Evolutionary conservation across 1,140 invertebrate genomes (phyloP), one percentile per base, ranked within the genome.

Genomic region (Brachionus plicatilis): DNA sequence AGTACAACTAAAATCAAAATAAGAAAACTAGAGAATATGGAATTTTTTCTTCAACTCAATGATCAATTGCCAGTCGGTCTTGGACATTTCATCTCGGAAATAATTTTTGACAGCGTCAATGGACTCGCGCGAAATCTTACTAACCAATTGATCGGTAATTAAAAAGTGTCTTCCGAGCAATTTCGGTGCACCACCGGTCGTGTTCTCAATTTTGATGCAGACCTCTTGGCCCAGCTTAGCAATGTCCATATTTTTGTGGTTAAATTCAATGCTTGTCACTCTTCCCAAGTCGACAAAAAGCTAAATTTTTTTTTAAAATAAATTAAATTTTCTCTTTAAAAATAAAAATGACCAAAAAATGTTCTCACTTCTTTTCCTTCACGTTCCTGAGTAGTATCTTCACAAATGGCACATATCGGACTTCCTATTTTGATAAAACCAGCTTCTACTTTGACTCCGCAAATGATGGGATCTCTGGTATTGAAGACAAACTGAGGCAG

Each of bases 21-120:
- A 8, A 60, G 53, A 60, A 60, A 60, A 20, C 50, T 82, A 82
- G 9, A 82, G 17, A 90, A 99, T 99, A 90, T 97, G 93, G 91
- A 99, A 98, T 85, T 94, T 90, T 90, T 98, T 99, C 91, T 99
- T 99, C 87, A 99, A 91, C 91, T 99, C 96, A 56, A 99, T 94
- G 93, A 99, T 97, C 56, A 99, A 90, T 88, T 95, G 94, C 98
- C 98, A 99, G 88, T 99, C 98, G 75, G 93, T 92, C 90, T 99
- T 99, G 85, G 93, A 89, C 78, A 99, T 92, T 89, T 99, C 98
- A 86, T 98, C 96, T 83, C 98, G 92, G 92, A 99, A 99, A 91
- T 99, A 97, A 85, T 98, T 94, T 90, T 99, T 99, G 90, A 97
- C 98, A 3, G 95, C 96, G 90, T 99, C 97, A 87, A 99, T 99